A percentile compares a stretch with the other conserved stretches of the same genome.
phyloP scores from a whole-genome alignment of 2,113 vertebrate species.

The Corynorhinus townsendii region DNA sequence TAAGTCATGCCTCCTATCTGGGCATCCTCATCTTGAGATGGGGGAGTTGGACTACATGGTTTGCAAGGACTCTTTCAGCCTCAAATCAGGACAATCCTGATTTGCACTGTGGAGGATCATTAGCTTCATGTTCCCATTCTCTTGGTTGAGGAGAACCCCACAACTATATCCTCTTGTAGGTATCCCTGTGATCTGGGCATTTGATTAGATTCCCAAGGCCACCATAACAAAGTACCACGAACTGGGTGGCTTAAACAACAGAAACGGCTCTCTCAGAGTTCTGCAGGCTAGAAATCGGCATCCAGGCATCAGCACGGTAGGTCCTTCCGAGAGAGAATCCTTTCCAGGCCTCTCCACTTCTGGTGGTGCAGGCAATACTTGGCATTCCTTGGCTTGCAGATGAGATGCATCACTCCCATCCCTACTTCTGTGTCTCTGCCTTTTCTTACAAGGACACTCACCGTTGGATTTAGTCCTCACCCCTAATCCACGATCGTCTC shows the following conservation, averaged over 20 bases:
- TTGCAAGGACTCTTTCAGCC: background rate
- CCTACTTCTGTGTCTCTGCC: too few relatives aligned
- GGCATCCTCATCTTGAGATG: background rate
- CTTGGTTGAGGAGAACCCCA: background rate
- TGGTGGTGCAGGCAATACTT: background rate
- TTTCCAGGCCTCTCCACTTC: too few relatives aligned
- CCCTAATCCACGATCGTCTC: background rate
- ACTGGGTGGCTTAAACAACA: background rate
- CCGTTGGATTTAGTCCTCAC: background rate
- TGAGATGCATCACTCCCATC: background rate
- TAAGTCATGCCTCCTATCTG: background rate
- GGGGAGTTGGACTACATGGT: background rate
- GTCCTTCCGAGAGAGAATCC: background rate
- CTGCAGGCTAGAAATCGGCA: background rate
- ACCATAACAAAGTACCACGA: background rate
- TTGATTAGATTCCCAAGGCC: background rate
- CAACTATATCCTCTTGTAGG: background rate
- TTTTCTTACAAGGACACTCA: background rate
- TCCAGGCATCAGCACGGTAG: background rate
- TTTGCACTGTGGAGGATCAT: background rate
- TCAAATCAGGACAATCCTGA: background rate
- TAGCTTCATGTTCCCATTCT: background rate
- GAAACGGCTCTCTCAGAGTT: background rate
- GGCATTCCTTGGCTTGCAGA: background rate
- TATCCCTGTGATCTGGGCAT: background rate